A percentile compares a stretch with the other conserved stretches of the same genome.
Conservation (phyloP, 2,113 vertebrate genomes). For the Regulus satrapa region DNA sequence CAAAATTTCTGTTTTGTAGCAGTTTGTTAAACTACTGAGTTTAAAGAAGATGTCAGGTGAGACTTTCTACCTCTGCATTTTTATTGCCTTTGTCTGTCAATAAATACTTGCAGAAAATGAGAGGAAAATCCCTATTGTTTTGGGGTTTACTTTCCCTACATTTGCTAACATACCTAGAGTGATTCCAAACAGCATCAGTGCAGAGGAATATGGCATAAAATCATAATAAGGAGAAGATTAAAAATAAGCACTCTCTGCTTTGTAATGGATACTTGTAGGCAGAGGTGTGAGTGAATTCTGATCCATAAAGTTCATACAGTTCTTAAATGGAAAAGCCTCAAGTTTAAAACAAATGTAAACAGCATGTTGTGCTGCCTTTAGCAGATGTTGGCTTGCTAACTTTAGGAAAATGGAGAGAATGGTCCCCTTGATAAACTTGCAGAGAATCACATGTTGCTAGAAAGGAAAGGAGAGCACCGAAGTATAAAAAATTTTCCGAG, state of each 20-base stretch:
- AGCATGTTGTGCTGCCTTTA: neutral
- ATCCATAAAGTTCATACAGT: neutral
- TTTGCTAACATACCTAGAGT: neutral
- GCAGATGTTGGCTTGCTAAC: neutral
- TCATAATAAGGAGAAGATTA: conserved; percentile 46
- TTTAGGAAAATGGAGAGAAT: neutral
- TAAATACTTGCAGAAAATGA: neutral
- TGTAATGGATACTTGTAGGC: neutral
- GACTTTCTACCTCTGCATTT: conserved; percentile 31
- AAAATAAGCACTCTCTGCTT: conserved; percentile 6
- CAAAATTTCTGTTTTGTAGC: neutral
- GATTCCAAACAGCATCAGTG: neutral
- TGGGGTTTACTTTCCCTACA: neutral
- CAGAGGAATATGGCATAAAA: conserved; percentile 40
- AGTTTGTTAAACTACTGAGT: neutral
- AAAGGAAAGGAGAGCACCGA: neutral
- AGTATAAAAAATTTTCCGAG: neutral
- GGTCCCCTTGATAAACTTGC: neutral
- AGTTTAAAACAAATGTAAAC: neutral
- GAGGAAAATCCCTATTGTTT: neutral
- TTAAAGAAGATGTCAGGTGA: neutral
- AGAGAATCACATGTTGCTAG: neutral
- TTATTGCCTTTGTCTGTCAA: conserved; percentile 29
- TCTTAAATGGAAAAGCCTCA: neutral
- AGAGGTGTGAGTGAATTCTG: neutral